A percentile compares a stretch with the other conserved stretches of the same genome.
These are phyloP conservation scores for Phainopepla nitens DNA, from an alignment of 2,113 vertebrate species.

Conservation along the genomic window DNA sequence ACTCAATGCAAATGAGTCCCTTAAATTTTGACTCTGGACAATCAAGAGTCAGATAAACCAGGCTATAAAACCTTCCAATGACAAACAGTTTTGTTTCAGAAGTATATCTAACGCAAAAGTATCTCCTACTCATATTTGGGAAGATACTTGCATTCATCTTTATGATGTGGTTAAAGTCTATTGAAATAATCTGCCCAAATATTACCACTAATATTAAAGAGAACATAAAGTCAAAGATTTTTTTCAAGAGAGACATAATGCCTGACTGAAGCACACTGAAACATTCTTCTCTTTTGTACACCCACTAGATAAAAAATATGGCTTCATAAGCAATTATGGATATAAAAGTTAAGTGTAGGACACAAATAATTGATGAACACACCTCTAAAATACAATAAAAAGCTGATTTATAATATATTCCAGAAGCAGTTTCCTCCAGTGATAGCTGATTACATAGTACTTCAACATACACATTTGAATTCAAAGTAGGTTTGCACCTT, in stretches of 20 bases:
- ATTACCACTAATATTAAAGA: neutral
- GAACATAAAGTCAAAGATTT: neutral
- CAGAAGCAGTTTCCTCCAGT: neutral
- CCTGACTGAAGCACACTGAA: neutral
- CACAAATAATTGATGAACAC: neutral
- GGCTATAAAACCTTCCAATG: slow-evolving; percentile 5
- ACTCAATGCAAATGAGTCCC: neutral
- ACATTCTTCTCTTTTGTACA: neutral
- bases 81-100: neutral
- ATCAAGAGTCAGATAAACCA: neutral
- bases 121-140: neutral
- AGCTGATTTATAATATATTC: neutral
- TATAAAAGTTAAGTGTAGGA: slow-evolving; percentile 26
- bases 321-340: neutral
- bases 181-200: neutral
- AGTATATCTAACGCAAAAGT: neutral
- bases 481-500: neutral
- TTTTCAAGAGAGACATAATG: neutral
- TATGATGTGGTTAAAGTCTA: neutral
- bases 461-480: slow-evolving; percentile 8
- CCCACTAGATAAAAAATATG: neutral
- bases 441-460: neutral
- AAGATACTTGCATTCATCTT: neutral
- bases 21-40: neutral
- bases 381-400: slow-evolving; percentile 10